phyloP scores from a whole-genome alignment of 2,113 vertebrate species.

The Solea senegalensis region DNA sequence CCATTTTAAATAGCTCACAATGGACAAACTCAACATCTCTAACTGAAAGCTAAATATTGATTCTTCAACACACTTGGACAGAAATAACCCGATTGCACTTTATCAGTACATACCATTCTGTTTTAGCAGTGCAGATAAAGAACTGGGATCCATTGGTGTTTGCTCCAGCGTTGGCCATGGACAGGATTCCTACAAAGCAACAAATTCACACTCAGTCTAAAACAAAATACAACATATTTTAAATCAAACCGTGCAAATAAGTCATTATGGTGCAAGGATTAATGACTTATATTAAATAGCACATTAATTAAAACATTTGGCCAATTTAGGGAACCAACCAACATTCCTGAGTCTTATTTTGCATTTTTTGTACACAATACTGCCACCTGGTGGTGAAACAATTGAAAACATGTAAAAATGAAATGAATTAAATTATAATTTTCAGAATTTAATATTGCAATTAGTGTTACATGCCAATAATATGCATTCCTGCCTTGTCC shows the following conservation, averaged over 20 bases:
- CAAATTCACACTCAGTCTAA: not conserved
- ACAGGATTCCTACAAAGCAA: conserved; percentile 86
- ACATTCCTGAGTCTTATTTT: not conserved
- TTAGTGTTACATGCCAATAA: too few relatives aligned
- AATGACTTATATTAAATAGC: not conserved
- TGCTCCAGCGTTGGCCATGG: conserved; percentile 96
- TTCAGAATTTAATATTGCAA: too few relatives aligned
- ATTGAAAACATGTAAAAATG: not conserved
- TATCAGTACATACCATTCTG: conserved; percentile 87
- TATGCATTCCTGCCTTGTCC: too few relatives aligned
- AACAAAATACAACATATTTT: not conserved
- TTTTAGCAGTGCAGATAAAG: conserved; percentile 94
- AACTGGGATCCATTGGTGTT: conserved; percentile 98
- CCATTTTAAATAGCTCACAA: too few relatives aligned
- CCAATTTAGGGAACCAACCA: not conserved
- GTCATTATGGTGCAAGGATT: not conserved
- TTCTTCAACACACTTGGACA: too few relatives aligned
- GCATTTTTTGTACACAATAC: conserved; percentile 1
- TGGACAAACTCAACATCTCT: too few relatives aligned
- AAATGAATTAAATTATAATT: not conserved
- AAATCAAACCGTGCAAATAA: not conserved
- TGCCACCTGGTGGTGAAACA: conserved; percentile 52
- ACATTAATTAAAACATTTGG: not conserved
- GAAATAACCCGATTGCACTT: not conserved
- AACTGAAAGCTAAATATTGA: too few relatives aligned